phyloP scores from a whole-genome alignment of 2,797 vertebrate genomes.

The Orientallactaga sibirica region DNA sequence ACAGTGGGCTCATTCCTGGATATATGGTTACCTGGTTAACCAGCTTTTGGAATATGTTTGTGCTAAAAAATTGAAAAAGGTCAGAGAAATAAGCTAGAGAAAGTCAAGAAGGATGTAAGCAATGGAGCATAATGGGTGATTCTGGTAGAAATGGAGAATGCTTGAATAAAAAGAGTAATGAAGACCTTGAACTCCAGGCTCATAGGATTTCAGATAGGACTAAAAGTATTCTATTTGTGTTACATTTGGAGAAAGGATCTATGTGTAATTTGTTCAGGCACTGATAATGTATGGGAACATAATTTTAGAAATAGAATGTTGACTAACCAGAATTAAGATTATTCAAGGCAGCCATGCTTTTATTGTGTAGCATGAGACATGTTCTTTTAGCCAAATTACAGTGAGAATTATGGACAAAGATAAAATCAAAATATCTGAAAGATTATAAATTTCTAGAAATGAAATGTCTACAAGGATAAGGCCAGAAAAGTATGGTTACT shows the following conservation, averaged over 20 bases:
- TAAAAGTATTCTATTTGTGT: background rate
- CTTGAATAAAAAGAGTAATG: background rate
- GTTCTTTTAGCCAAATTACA: too few relatives aligned
- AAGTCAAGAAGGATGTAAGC: too few relatives aligned
- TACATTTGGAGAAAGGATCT: background rate
- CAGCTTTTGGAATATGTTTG: background rate
- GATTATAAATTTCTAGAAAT: too few relatives aligned
- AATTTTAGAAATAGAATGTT: background rate
- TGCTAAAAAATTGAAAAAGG: background rate
- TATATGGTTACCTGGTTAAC: background rate
- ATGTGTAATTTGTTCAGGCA: background rate
- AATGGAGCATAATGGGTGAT: too few relatives aligned
- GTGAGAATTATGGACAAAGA: too few relatives aligned
- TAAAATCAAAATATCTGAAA: too few relatives aligned
- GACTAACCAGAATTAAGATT: background rate
- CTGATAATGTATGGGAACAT: background rate
- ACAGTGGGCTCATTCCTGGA: background rate
- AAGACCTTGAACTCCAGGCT: background rate
- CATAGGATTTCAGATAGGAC: background rate
- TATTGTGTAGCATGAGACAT: too few relatives aligned
- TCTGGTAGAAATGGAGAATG: fast-evolving
- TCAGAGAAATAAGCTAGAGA: too few relatives aligned
- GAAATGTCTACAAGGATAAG: too few relatives aligned
- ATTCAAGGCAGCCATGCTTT: too few relatives aligned
- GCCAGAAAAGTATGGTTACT: too few relatives aligned